Conservation (phyloP, 2,888 invertebrate genomes). For the Pollenia angustigena region DNA sequence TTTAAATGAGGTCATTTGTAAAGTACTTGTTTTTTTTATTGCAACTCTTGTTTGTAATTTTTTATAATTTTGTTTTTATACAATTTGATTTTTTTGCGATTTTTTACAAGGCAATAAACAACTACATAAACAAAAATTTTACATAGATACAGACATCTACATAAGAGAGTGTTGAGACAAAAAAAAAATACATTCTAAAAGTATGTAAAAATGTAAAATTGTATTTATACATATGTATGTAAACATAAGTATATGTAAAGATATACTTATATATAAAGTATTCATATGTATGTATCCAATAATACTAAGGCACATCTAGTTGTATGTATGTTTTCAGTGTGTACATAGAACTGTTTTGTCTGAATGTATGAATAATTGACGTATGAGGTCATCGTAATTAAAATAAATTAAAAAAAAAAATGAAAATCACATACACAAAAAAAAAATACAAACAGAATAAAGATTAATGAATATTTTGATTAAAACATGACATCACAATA, state of each 20-base stretch:
- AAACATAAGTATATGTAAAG: neutral
- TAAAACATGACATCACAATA: conserved; percentile 3
- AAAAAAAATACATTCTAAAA: too few species aligned
- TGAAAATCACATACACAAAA: conserved; percentile 18
- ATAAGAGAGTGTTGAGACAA: too few species aligned
- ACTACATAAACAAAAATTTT: neutral
- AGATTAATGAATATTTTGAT: conserved; percentile 18
- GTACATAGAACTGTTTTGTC: neutral
- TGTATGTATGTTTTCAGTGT: neutral
- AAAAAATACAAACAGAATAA: neutral
- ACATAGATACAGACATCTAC: neutral
- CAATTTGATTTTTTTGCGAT: conserved; percentile 3
- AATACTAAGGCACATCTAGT: too few species aligned
- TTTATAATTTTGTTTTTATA: neutral
- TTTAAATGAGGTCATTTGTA: conserved; percentile 50
- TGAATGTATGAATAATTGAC: conserved; percentile 59
- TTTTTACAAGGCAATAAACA: conserved; percentile 28
- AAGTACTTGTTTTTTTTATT: conserved; percentile 1
- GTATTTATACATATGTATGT: neutral
- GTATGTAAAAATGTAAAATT: too few species aligned
- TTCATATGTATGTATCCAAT: neutral
- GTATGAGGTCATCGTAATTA: conserved; percentile 67
- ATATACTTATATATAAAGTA: neutral
- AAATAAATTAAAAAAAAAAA: conserved; percentile 36
- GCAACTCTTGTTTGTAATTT: neutral